Evolutionary conservation across 53 echinoderm and acorn worm species (phyloP).

Genomic region (Holothuria scabra): DNA sequence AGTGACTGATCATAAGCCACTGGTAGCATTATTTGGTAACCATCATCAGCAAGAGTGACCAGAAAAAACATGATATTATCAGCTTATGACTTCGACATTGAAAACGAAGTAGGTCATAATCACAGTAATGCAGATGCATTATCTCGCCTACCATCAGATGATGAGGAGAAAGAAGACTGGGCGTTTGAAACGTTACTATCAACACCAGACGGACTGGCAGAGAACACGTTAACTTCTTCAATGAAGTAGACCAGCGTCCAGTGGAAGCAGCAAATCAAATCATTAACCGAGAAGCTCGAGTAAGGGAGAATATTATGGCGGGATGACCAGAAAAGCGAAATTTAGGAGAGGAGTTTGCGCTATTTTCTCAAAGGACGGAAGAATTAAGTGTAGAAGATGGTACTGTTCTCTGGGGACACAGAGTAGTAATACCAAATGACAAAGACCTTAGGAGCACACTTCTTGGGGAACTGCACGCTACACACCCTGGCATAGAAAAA

Average conservation of each 20-base stretch:
- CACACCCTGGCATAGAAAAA: conserved; percentile 60
- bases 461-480: conserved; percentile 53
- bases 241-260: conserved; percentile 51
- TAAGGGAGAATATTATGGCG: conserved; percentile 32
- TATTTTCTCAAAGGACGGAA: conserved; percentile 27
- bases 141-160: conserved; percentile 31
- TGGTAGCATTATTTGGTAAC: too few relatives aligned
- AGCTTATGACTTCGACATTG: too few relatives aligned
- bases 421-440: conserved; percentile 50
- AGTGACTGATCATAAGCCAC: too few relatives aligned
- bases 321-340: conserved; percentile 48
- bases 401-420: conserved; percentile 55
- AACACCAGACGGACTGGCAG: too few relatives aligned
- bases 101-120: conserved; percentile 32
- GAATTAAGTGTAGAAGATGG: conserved; percentile 63
- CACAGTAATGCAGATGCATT: conserved; percentile 52
- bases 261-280: conserved; percentile 53
- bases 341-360: conserved; percentile 41
- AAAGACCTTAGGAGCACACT: not conserved
- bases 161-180: not conserved
- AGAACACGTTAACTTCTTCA: not conserved
- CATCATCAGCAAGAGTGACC: too few relatives aligned
- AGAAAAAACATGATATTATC: too few relatives aligned
- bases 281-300: conserved; percentile 1
- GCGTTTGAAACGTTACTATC: not conserved